phyloP scores from a whole-genome alignment of 2,797 vertebrate species.

The Hozukius guyotensis region DNA sequence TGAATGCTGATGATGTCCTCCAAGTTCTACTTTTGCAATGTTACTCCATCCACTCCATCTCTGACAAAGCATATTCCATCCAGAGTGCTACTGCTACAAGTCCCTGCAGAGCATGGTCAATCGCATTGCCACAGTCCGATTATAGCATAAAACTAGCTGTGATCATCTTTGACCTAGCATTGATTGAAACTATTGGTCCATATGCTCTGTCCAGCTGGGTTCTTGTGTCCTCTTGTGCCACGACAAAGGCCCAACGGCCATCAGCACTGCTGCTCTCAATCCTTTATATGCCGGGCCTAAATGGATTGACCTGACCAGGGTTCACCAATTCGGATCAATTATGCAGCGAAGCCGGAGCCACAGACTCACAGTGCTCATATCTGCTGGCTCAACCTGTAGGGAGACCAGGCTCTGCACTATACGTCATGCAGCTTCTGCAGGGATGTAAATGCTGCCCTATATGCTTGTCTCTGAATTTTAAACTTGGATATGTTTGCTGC shows the following conservation, averaged over 20 bases:
- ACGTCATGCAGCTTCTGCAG: slow-evolving; percentile 10
- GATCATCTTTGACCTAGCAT: slow-evolving; percentile 59
- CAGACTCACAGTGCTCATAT: slow-evolving; percentile 30
- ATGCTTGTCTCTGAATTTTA: slow-evolving; percentile 28
- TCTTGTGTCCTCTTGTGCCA: slow-evolving; percentile 18
- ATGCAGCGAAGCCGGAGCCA: slow-evolving; percentile 25
- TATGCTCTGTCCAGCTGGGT: slow-evolving; percentile 34
- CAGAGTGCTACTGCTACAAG: background rate
- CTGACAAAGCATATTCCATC: background rate
- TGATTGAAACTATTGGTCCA: slow-evolving; percentile 51
- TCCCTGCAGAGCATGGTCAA: slow-evolving; percentile 30
- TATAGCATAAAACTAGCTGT: slow-evolving; percentile 43
- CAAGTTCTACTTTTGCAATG: background rate
- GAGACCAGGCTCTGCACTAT: background rate
- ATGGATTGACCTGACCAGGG: slow-evolving; percentile 66
- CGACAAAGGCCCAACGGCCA: background rate
- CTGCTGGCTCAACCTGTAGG: slow-evolving; percentile 25
- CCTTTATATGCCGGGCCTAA: slow-evolving; percentile 33
- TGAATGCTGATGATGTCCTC: background rate
- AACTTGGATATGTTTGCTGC: slow-evolving; percentile 22
- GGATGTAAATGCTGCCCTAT: slow-evolving; percentile 18
- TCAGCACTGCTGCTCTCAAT: slow-evolving; percentile 21
- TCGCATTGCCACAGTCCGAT: slow-evolving; percentile 41
- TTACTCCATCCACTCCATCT: background rate
- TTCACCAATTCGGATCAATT: slow-evolving; percentile 63